Base-by-base conservation (phyloP, 2,888 invertebrate genomes). In the Himalopsyche tibetana region DNA sequence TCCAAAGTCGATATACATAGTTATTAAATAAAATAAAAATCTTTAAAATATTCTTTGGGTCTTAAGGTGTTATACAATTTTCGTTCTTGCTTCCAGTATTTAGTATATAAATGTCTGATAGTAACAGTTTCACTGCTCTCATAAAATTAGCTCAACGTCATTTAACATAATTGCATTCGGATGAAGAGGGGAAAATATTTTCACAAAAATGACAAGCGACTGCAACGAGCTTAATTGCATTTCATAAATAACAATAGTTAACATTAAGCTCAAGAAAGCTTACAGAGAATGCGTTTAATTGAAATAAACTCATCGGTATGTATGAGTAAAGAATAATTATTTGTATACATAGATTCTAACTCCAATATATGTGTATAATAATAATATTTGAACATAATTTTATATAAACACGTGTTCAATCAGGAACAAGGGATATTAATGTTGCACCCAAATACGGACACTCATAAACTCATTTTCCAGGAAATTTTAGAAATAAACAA, bases 161-260 rank as follows among this genome's bases (percentile, higher is more conserved):
- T 74, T 74, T 74, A 74, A 74, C 74, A 38, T 74, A 74, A 74
- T 74, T 36, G 74, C 74, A 74, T 74, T 74, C 38, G 36, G 11
- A 74, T 38, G 38, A 38, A 38, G 4, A 51, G 15, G 36, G 11
- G 15, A 38, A 74, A 74, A 74, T 74, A 74, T 74, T 74, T 36
- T 63, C 5, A 6, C 19, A 28, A 63, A 63, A 63, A 63, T 28
- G 19, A 36, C 74, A 51, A 51, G 36, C 36, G 36, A 74, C 38
- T 74, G 74, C 74, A 74, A 11, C 74, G 38, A 2, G 12, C 36
- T 5, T 74, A 74, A 74, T 74, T 74, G 74, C 74, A 74, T 74
- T 74, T 74, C 36, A 63, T 63, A 28, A 51, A 74, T 74, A 38
- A 28, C 36, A 74, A 74, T 15, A 5, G 5, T 36, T 9, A 4